Evolutionary conservation across 1,140 invertebrate species (phyloP), one percentile per base, ranked within the genome.

Genomic region (Dendrolimus kikuchii): DNA sequence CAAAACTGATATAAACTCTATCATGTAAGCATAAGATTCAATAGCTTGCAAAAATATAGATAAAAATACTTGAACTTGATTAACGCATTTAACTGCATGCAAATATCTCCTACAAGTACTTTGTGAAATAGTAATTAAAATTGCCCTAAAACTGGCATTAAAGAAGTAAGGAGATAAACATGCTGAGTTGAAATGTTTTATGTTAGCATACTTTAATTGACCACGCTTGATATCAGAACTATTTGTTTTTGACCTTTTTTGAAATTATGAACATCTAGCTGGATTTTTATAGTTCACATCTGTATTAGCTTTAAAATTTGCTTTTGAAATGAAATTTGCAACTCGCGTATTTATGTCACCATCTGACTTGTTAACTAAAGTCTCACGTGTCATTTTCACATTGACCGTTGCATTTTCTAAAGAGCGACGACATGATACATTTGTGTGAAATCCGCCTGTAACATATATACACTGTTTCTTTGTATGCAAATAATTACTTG

Each of bases 21-120:
- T 51, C 7, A 7, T 56, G 7, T 51, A 44, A 39, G 39, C 38
- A 60, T 66, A 70, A 49, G 65, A 62, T 4, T 38, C 38, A 37
- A 44, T 53, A 44, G 41, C 23, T 46, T 43, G 38, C 6, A 36
- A 7, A 7, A n/a, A 42, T 53, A 23, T 55, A 40, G 46, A 51
- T 56, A 48, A 46, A 58, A 50, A 57, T 66, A 72, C 72, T 77
- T 80, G 74, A 76, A 77, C 74, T 77, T 77, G 71, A 46, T 46
- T 50, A 50, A 69, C 45, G 64, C 53, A n/a, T 10, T 40, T 49
- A 51, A 49, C 52, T 41, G 49, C 43, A 54, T 59, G 40, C 48
- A 49, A 45, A 53, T n/a, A n/a, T n/a, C n/a, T n/a, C n/a, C n/a
- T 49, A 23, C 6, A 53, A 37, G 51, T 40, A 40, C 23, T 40